These are phyloP conservation scores for Diorhabda carinulata DNA, from an alignment of 1,140 invertebrate species.

Conservation along the genomic window DNA sequence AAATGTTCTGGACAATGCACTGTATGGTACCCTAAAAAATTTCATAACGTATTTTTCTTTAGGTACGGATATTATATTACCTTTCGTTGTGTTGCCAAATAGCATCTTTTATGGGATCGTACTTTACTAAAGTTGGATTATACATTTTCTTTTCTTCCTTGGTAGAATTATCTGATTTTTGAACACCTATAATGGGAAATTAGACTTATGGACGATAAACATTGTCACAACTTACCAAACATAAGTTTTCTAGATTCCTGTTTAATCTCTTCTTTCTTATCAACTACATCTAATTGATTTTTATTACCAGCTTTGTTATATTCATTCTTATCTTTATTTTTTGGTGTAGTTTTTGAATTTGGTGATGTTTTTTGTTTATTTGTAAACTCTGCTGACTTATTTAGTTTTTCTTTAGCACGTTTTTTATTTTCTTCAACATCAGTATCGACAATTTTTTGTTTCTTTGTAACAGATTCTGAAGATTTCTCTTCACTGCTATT, in stretches of 20 bases:
- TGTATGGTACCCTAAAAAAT: conserved; percentile 78
- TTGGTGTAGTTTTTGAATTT: not conserved
- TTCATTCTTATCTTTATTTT: not conserved
- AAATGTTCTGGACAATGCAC: conserved; percentile 86
- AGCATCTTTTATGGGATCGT: conserved; percentile 89
- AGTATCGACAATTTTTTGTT: not conserved
- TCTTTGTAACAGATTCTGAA: conserved; percentile 11
- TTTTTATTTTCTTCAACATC: not conserved
- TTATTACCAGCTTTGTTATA: not conserved
- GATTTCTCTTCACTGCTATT: conserved; percentile 21
- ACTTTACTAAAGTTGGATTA: conserved; percentile 71
- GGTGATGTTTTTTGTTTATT: not conserved
- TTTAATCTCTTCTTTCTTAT: not conserved
- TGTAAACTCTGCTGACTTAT: not conserved
- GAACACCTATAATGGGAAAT: conserved; percentile 1
- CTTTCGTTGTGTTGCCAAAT: conserved; percentile 75
- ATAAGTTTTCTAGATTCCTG: not conserved
- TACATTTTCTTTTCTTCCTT: conserved; percentile 50
- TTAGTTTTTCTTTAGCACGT: not conserved
- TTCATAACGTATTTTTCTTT: conserved; percentile 10
- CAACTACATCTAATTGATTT: not conserved
- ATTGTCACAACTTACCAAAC: not conserved
- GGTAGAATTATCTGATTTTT: conserved; percentile 1
- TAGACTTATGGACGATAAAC: conserved; percentile 3
- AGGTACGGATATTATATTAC: conserved; percentile 49